Percentiles rank a stretch among this genome's conserved stretches.
Evolutionary conservation across 2,113 vertebrate genomes (phyloP).

Genomic region (Dicerorhinus sumatrensis): DNA sequence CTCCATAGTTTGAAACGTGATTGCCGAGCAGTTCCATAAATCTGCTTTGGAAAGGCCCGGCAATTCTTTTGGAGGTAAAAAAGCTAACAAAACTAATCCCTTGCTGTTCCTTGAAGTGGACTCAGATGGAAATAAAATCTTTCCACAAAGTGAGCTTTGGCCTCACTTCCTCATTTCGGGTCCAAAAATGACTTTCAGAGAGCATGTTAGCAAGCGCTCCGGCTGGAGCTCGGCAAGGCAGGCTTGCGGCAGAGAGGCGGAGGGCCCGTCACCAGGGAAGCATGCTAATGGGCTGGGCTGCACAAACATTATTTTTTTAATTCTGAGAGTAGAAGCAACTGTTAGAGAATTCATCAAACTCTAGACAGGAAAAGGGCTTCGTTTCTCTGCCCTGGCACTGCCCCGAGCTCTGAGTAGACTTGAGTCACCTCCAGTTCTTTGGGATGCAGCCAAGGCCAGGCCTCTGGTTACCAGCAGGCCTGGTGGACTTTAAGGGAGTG

Average conservation of each 20-base stretch:
- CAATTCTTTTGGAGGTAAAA: conserved; percentile 78
- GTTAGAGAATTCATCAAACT: conserved; percentile 77
- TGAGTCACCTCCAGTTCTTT: conserved; percentile 28
- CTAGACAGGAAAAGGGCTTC: conserved; percentile 80
- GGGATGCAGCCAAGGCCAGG: conserved; percentile 60
- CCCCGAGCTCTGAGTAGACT: conserved; percentile 42
- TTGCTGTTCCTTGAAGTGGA: conserved; percentile 85
- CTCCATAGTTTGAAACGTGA: conserved; percentile 55
- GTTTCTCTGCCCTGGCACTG: conserved; percentile 5
- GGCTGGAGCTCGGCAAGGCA: neutral
- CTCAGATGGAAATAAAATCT: conserved; percentile 88
- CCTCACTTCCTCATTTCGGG: conserved; percentile 57
- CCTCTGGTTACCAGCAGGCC: conserved; percentile 41
- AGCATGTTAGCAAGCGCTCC: conserved; percentile 70
- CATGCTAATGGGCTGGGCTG: neutral
- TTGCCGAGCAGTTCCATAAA: conserved; percentile 69
- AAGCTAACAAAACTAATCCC: conserved; percentile 77
- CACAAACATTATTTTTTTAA: conserved; percentile 50
- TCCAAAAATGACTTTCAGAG: conserved; percentile 85
- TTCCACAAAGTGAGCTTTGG: conserved; percentile 85
- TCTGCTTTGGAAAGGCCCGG: conserved; percentile 6
- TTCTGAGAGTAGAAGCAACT: conserved; percentile 67
- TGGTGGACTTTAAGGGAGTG: neutral
- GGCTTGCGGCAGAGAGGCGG: neutral
- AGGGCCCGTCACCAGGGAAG: neutral